phyloP scores from a whole-genome alignment of 2,888 invertebrate species.

The Leptogaster cylindrica region DNA sequence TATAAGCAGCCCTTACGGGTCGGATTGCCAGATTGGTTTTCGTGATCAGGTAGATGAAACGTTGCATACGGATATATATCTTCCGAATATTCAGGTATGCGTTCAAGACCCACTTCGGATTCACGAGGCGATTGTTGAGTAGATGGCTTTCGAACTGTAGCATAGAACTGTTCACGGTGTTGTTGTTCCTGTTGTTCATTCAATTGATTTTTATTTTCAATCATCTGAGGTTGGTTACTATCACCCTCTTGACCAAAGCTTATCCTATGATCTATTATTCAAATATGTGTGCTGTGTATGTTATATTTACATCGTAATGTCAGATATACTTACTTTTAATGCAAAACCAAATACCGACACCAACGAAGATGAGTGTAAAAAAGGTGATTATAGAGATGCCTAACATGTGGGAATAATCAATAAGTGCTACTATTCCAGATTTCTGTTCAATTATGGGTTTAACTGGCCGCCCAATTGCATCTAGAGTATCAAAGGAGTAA shows the following conservation, averaged over 20 bases:
- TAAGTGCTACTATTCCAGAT: constrained; percentile 53
- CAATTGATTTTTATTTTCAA: constrained; percentile 50
- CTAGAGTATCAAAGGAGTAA: constrained; percentile 67
- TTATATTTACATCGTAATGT: background rate
- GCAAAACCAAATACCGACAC: constrained; percentile 66
- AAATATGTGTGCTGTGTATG: background rate
- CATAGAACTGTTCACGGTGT: constrained; percentile 63
- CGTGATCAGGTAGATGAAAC: constrained; percentile 67
- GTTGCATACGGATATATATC: constrained; percentile 70
- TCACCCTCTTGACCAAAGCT: constrained; percentile 54
- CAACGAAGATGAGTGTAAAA: constrained; percentile 65
- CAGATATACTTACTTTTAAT: constrained; percentile 62
- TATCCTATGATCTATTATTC: constrained; percentile 54
- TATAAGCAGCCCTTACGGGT: constrained; percentile 57
- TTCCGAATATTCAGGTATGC: constrained; percentile 68
- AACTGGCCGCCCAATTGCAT: constrained; percentile 61
- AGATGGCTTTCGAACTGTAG: constrained; percentile 63
- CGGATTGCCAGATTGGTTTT: constrained; percentile 64
- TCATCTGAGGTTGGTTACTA: constrained; percentile 52
- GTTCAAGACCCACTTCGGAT: constrained; percentile 62
- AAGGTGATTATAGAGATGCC: constrained; percentile 57
- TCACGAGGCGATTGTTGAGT: constrained; percentile 61
- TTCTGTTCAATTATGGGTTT: constrained; percentile 51
- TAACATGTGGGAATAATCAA: constrained; percentile 57
- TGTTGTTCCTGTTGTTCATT: constrained; percentile 50